Conservation (phyloP, 2,113 vertebrate species). For the Hiodon alosoides region DNA sequence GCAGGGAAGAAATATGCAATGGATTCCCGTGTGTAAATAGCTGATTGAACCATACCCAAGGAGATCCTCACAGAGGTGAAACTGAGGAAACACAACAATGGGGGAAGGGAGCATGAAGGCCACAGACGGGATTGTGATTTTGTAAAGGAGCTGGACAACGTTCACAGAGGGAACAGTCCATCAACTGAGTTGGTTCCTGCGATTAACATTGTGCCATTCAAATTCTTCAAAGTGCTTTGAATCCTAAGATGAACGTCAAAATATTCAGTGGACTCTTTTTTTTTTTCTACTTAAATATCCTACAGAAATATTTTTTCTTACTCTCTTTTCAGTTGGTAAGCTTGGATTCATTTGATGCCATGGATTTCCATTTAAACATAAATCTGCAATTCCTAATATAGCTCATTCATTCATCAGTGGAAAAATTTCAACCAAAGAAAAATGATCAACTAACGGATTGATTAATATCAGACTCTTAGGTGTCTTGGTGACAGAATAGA, state of each 20-base stretch:
- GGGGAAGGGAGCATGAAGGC: background rate
- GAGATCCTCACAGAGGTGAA: conserved; percentile 2
- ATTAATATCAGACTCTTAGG: background rate
- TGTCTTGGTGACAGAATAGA: background rate
- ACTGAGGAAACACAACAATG: conserved; percentile 3
- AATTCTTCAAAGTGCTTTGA: conserved; percentile 4
- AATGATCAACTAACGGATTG: background rate
- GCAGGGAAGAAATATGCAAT: conserved; percentile 53
- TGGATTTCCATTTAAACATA: background rate
- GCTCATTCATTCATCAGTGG: background rate
- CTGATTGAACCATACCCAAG: background rate
- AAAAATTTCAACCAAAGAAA: background rate
- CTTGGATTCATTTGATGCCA: conserved; percentile 4
- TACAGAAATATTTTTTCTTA: conserved; percentile 3
- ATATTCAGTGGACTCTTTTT: background rate
- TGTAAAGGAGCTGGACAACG: conserved; percentile 9
- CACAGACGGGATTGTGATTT: background rate
- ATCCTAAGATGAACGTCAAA: conserved; percentile 8
- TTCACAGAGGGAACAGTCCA: conserved; percentile 7
- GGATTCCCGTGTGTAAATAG: conserved; percentile 47
- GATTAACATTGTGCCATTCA: conserved; percentile 12
- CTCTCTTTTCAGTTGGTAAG: background rate
- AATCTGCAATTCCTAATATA: background rate
- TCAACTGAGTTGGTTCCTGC: background rate
- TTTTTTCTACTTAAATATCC: conserved; percentile 7